Evolutionary conservation across 2,797 vertebrate species (phyloP).

Genomic region (Silurus aristotelis): DNA sequence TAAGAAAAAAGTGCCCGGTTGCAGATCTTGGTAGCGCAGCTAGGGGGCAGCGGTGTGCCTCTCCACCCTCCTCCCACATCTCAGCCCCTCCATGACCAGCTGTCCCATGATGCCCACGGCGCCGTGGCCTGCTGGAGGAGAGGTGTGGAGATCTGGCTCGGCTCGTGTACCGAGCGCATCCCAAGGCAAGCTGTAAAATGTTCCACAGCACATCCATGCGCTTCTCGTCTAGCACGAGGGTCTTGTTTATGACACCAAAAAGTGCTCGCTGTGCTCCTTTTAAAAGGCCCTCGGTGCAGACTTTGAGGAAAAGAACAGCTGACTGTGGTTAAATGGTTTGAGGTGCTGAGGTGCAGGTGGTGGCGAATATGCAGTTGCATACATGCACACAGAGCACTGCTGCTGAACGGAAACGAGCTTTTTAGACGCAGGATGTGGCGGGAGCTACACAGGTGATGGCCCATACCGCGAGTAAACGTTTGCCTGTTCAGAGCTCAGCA

Average conservation of each 20-base stretch:
- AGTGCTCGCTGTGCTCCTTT: slow-evolving; percentile 53
- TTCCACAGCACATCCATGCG: slow-evolving; percentile 47
- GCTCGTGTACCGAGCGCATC: slow-evolving; percentile 42
- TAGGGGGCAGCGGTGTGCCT: slow-evolving; percentile 56
- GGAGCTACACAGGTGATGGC: neutral
- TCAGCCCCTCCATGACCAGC: slow-evolving; percentile 70
- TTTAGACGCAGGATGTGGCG: neutral
- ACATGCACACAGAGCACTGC: slow-evolving; percentile 47
- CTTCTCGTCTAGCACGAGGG: slow-evolving; percentile 37
- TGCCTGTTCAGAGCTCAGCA: neutral
- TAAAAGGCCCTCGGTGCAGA: slow-evolving; percentile 37
- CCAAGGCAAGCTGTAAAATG: slow-evolving; percentile 57
- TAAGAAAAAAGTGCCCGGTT: neutral
- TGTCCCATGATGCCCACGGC: slow-evolving; percentile 74
- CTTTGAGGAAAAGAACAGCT: slow-evolving; percentile 36
- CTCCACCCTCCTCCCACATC: slow-evolving; percentile 56
- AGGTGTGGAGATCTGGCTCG: slow-evolving; percentile 75
- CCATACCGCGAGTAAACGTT: neutral
- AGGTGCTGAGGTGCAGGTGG: slow-evolving; percentile 34
- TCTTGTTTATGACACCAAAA: slow-evolving; percentile 50
- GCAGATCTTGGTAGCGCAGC: slow-evolving; percentile 18
- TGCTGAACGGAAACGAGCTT: slow-evolving; percentile 9
- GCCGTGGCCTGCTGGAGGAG: slow-evolving; percentile 77
- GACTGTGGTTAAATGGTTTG: slow-evolving; percentile 34
- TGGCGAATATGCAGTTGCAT: slow-evolving; percentile 39